Conservation (phyloP, 2,888 invertebrate genomes). For the Caenorhabditis sp. region DNA sequence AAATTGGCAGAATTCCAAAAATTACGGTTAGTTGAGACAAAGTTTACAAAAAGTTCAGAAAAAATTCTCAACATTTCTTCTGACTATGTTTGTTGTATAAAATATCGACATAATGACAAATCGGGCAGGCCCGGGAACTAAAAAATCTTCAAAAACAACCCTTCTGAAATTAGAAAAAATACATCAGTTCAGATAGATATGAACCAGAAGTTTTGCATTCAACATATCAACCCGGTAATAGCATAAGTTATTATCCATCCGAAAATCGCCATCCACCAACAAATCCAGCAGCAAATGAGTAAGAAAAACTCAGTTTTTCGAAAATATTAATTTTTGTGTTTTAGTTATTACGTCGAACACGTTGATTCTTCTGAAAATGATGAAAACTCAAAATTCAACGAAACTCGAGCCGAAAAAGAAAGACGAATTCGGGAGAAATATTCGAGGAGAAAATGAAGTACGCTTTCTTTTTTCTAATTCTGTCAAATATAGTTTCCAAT, state of each 20-base stretch:
- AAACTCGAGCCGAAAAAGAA: slow-evolving; percentile 24
- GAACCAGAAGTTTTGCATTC: slow-evolving; percentile 25
- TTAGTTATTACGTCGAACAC: slow-evolving; percentile 27
- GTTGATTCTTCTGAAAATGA: slow-evolving; percentile 18
- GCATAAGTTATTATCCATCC: slow-evolving; percentile 36
- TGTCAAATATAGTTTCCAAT: not conserved
- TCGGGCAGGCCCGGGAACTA: too few relatives aligned
- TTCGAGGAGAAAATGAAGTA: slow-evolving; percentile 7
- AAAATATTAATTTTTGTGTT: too few relatives aligned
- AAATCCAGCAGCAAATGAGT: not conserved
- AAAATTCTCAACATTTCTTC: too few relatives aligned
- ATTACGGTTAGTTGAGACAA: not conserved
- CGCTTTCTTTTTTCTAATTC: not conserved
- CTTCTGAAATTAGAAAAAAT: too few relatives aligned
- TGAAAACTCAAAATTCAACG: not conserved
- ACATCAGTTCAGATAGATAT: slow-evolving; percentile 9
- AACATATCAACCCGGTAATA: slow-evolving; percentile 31
- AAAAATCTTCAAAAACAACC: too few relatives aligned
- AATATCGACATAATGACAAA: too few relatives aligned
- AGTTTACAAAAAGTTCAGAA: not conserved
- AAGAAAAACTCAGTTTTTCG: not conserved
- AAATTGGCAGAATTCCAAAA: slow-evolving; percentile 9
- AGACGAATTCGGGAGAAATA: slow-evolving; percentile 35
- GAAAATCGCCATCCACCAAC: not conserved
- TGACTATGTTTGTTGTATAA: too few relatives aligned